Percentiles rank a stretch among this genome's conserved stretches.
These are phyloP conservation scores for Xyliphius kryptos DNA, from an alignment of 2,113 vertebrate species.

Conservation along the genomic window DNA sequence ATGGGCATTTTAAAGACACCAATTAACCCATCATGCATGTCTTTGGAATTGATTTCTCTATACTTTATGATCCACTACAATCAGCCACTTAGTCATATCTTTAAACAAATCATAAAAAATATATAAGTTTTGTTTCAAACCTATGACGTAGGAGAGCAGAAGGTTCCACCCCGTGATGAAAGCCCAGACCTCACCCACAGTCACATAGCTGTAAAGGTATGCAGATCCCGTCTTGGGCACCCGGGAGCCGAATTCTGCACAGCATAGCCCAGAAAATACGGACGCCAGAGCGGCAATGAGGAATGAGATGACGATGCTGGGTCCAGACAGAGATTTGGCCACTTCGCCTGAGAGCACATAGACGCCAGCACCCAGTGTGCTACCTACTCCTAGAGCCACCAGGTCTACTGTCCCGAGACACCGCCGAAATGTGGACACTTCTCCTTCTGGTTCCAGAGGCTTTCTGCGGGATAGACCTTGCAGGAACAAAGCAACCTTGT, in stretches of 20 bases:
- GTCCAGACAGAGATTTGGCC: slow-evolving; percentile 67
- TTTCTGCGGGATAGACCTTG: slow-evolving; percentile 65
- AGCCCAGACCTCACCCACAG: too few species aligned
- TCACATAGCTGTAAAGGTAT: slow-evolving; percentile 86
- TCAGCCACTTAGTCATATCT: neutral
- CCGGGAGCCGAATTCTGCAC: slow-evolving; percentile 71
- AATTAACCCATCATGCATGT: too few species aligned
- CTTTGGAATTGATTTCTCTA: too few species aligned
- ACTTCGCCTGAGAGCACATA: slow-evolving; percentile 80
- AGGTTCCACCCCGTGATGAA: slow-evolving; percentile 81
- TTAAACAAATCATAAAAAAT: too few species aligned
- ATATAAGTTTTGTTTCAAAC: slow-evolving; percentile 49
- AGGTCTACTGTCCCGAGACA: slow-evolving; percentile 75
- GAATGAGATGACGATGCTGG: slow-evolving; percentile 78
- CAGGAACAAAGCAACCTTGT: slow-evolving; percentile 42
- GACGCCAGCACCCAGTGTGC: slow-evolving; percentile 77
- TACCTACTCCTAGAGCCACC: slow-evolving; percentile 75
- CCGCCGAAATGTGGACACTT: slow-evolving; percentile 63
- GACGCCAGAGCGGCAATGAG: slow-evolving; percentile 75
- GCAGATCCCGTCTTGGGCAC: slow-evolving; percentile 78
- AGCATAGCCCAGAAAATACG: slow-evolving; percentile 75
- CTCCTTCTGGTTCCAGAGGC: slow-evolving; percentile 48
- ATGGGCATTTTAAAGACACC: too few species aligned
- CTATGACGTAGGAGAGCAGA: slow-evolving; percentile 78
- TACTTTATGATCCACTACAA: neutral